A percentile compares a stretch with the other conserved stretches of the same genome.
These are phyloP conservation scores for Clytia hemisphaerica DNA, from an alignment of 30 jellyfish, hydroid and myxozoan genomes.

Conservation along the genomic window DNA sequence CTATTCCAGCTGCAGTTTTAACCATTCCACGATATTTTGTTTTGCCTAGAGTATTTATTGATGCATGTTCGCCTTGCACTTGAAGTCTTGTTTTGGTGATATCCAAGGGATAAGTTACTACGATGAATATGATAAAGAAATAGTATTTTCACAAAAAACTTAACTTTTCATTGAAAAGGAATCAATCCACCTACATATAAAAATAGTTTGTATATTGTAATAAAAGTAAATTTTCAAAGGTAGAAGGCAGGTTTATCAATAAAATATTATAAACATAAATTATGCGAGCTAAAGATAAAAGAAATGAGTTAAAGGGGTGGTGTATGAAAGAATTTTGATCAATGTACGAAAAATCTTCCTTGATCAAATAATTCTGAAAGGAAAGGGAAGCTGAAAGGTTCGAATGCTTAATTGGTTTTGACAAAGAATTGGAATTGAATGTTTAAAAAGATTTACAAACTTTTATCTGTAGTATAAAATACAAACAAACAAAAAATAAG, in stretches of 20 bases:
- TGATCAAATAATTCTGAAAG: too few relatives aligned
- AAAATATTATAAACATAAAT: neutral
- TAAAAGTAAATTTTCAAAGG: neutral
- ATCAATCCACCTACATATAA: too few relatives aligned
- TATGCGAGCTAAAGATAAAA: too few relatives aligned
- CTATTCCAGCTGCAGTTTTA: constrained; percentile 74
- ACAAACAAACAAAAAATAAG: too few relatives aligned
- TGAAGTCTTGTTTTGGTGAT: constrained; percentile 82
- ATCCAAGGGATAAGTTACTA: constrained; percentile 86
- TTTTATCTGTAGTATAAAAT: too few relatives aligned
- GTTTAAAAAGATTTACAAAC: too few relatives aligned
- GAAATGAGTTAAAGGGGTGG: too few relatives aligned
- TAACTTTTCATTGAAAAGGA: neutral
- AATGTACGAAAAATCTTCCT: too few relatives aligned
- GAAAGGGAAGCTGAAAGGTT: too few relatives aligned
- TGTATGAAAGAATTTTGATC: too few relatives aligned
- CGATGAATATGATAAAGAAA: neutral
- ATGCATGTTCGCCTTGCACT: constrained; percentile 75
- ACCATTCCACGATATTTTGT: constrained; percentile 70
- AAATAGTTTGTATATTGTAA: neutral
- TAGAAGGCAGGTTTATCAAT: neutral
- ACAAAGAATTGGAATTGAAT: too few relatives aligned
- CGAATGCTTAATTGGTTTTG: too few relatives aligned
- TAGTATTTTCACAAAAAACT: neutral
- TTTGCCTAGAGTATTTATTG: neutral